phyloP scores from a whole-genome alignment of 2,888 invertebrate species.

The Parnassius mnemosyne region DNA sequence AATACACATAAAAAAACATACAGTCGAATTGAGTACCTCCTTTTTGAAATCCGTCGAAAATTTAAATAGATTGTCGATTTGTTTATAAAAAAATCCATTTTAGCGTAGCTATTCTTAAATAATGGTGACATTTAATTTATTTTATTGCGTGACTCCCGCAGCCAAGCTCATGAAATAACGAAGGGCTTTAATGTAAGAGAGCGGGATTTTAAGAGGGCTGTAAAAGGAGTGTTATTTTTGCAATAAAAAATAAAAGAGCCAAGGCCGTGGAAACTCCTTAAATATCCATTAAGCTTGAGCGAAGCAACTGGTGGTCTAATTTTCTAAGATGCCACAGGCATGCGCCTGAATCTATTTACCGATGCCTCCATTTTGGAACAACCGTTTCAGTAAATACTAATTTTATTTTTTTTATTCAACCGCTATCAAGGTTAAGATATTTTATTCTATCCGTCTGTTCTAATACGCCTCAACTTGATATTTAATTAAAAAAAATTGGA shows the following conservation, averaged over 20 bases:
- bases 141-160: slow-evolving; percentile 9
- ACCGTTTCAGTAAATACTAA: no score
- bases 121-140: slow-evolving; percentile 10
- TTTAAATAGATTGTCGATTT: no score
- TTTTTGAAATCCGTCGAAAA: no score
- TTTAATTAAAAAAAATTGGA: no score
- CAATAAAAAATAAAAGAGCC: slow-evolving; percentile 17
- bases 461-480: no score
- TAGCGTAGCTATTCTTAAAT: not conserved
- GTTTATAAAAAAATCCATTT: not conserved
- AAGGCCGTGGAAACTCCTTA: slow-evolving; percentile 11
- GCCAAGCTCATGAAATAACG: slow-evolving; percentile 21
- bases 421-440: no score
- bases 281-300: slow-evolving; percentile 19
- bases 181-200: slow-evolving; percentile 13
- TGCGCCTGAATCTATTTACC: not conserved
- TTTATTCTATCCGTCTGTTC: no score
- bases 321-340: slow-evolving; percentile 2
- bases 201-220: slow-evolving; percentile 8
- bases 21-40: no score
- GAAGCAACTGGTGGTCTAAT: slow-evolving; percentile 18
- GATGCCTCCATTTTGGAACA: not conserved
- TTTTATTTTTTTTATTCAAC: no score
- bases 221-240: slow-evolving; percentile 8
- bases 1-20: no score